Percentiles rank a stretch among this genome's conserved stretches.
Evolutionary conservation across 2,888 invertebrate species (phyloP).

Genomic region (Melipona beecheii): DNA sequence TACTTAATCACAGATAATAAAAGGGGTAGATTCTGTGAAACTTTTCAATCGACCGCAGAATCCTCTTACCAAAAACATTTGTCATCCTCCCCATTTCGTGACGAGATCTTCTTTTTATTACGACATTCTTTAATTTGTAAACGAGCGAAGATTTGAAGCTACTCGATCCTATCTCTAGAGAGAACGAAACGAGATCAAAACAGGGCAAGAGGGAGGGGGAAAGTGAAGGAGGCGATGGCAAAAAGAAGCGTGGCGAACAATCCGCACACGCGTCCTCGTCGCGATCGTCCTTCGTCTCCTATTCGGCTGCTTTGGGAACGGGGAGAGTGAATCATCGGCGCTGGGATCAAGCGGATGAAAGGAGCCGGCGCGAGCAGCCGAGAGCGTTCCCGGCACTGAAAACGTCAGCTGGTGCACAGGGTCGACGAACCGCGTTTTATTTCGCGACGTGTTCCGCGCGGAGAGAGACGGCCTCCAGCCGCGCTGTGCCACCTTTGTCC

Average conservation of each 20-base stretch:
- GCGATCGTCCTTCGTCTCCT: conserved; percentile 61
- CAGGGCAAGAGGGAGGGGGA: not conserved
- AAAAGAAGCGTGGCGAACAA: conserved; percentile 34
- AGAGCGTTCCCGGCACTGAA: conserved; percentile 19
- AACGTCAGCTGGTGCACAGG: conserved; percentile 62
- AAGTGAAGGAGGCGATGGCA: too few species aligned
- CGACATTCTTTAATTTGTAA: too few species aligned
- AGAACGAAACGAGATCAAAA: not conserved
- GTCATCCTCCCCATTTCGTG: too few species aligned
- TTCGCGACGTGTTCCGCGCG: conserved; percentile 37
- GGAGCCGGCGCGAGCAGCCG: conserved; percentile 32
- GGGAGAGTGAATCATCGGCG: conserved; percentile 60
- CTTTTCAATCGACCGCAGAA: too few species aligned
- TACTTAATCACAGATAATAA: too few species aligned
- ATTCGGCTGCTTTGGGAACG: conserved; percentile 49
- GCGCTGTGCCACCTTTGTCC: conserved; percentile 37
- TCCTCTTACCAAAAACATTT: too few species aligned
- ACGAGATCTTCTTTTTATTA: too few species aligned
- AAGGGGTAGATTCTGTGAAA: too few species aligned
- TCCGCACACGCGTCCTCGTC: conserved; percentile 50
- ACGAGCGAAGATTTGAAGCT: too few species aligned
- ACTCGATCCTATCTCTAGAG: too few species aligned
- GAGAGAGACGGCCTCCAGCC: conserved; percentile 7
- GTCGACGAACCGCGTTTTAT: conserved; percentile 59
- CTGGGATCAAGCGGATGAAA: conserved; percentile 59